Evolutionary conservation across 2,113 vertebrate species (phyloP), one percentile per base, ranked within the genome.

Genomic region (Thymallus thymallus): DNA sequence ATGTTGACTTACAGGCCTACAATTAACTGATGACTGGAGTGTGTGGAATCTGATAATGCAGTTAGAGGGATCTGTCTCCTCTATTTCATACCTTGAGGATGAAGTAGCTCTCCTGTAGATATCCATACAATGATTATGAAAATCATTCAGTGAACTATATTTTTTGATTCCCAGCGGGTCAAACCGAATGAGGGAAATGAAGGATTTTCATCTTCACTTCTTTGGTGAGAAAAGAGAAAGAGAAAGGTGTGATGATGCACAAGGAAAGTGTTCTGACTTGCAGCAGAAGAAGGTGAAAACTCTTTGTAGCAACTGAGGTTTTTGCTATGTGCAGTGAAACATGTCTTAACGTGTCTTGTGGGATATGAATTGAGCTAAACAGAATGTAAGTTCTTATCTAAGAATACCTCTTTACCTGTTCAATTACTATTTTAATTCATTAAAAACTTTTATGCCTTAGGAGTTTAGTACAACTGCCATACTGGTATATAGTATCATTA

Each of bases 331-430:
- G 13, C n/a, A 68, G 26, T 63, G 74, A 77, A 64, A 75, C 84
- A 77, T 76, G 77, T 72, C 46, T 71, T 76, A 77, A 78, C 81
- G 71, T 72, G 84, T 76, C 68, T 80, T 30, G 60, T 72, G 60
- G 14, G 18, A 78, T 66, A 23, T 30, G 5, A 23, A 24, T 72
- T 45, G 24, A 71, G 76, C 23, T 55, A 18, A 69, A 70, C 20
- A 66, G 64, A 20, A 55, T 18, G 4, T 74, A 78, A 72, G 4
- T 55, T 55, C n/a, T n/a, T n/a, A n/a, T n/a, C n/a, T n/a, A n/a
- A n/a, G n/a, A n/a, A n/a, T n/a, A n/a, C n/a, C n/a, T n/a, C n/a
- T n/a, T n/a, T n/a, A n/a, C n/a, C n/a, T n/a, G n/a, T n/a, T n/a
- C n/a, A n/a, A n/a, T n/a, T n/a, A n/a, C n/a, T n/a, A n/a, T n/a